Percentiles rank a stretch among this genome's conserved stretches.
These are phyloP conservation scores for Artemia franciscana DNA, from an alignment of 1,140 invertebrate species.

Conservation along the genomic window DNA sequence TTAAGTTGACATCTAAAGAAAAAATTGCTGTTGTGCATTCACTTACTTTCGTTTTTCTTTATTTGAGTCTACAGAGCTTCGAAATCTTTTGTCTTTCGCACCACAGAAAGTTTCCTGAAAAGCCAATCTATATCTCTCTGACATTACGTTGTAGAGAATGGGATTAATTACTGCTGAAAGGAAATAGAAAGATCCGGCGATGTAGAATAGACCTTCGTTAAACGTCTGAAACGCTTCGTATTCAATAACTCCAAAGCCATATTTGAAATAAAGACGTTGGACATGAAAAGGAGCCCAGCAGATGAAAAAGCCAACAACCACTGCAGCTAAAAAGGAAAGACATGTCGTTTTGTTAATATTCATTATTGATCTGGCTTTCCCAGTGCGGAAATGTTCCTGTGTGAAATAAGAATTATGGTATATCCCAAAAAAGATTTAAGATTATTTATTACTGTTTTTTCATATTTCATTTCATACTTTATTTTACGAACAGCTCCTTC, in stretches of 20 bases:
- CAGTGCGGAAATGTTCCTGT: too few relatives aligned
- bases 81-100: not conserved
- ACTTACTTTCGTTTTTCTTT: too few relatives aligned
- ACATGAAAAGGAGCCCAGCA: slow-evolving; percentile 93
- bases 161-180: slow-evolving; percentile 71
- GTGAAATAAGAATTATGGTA: too few relatives aligned
- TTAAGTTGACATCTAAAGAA: too few relatives aligned
- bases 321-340: slow-evolving; percentile 69
- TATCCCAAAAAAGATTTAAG: too few relatives aligned
- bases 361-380: too few relatives aligned
- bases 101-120: slow-evolving; percentile 30
- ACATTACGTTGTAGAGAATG: slow-evolving; percentile 78
- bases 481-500: too few relatives aligned
- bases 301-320: slow-evolving; percentile 85
- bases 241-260: slow-evolving; percentile 20
- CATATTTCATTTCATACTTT: too few relatives aligned
- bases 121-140: slow-evolving; percentile 50
- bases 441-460: too few relatives aligned
- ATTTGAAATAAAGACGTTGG: slow-evolving; percentile 44
- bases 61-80: too few relatives aligned
- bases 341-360: too few relatives aligned
- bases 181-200: slow-evolving; percentile 39
- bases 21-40: too few relatives aligned
- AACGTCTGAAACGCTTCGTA: slow-evolving; percentile 33
- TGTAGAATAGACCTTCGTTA: slow-evolving; percentile 46